Evolutionary conservation across 1,140 invertebrate genomes (phyloP), one percentile per base, ranked within the genome.

Genomic region (Papilio xuthus): DNA sequence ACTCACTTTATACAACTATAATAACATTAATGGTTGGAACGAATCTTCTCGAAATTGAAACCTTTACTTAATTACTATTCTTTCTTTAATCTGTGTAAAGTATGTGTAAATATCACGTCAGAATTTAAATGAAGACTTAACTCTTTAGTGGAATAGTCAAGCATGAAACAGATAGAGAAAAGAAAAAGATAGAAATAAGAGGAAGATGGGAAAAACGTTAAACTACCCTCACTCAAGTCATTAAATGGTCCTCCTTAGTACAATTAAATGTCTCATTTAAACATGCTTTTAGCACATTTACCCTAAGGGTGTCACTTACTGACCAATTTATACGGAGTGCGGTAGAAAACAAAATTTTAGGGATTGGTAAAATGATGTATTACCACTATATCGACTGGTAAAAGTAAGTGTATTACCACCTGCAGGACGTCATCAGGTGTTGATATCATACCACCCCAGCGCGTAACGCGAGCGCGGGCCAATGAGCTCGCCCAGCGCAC

Each of bases 371-470:
- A 53, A 15, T 47, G 13, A 13, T 15, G 44, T 67, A 28, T 67
- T 26, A 28, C 10, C 23, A 71, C 15, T 41, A 10, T 20, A 71
- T 28, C 26, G 13, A 28, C 28, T 37, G 72, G 13, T 74, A 56
- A 50, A 74, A 32, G 75, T 73, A 70, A 70, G 80, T 78, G 32
- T 82, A 89, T 89, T 86, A 88, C 83, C 80, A 98, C 97, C 95
- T 99, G 98, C 82, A 99, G 94, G 47, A 97, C 96, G 92, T 98
- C 97, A 94, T 99, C 98, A 6, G 98, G 98, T 1, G 98, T 99
- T 20, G 98, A 98, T 78, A 99, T 99, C 98, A 99, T 99, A 76
- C 98, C 98, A 76, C 98, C 98, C 98, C 98, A 99, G 74, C 98
- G 95, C 1, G 98, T 98, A 37, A 99, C 98, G 82, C 98, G 94